phyloP scores from a whole-genome alignment of 1,140 invertebrate genomes.

The Copidosoma floridanum region DNA sequence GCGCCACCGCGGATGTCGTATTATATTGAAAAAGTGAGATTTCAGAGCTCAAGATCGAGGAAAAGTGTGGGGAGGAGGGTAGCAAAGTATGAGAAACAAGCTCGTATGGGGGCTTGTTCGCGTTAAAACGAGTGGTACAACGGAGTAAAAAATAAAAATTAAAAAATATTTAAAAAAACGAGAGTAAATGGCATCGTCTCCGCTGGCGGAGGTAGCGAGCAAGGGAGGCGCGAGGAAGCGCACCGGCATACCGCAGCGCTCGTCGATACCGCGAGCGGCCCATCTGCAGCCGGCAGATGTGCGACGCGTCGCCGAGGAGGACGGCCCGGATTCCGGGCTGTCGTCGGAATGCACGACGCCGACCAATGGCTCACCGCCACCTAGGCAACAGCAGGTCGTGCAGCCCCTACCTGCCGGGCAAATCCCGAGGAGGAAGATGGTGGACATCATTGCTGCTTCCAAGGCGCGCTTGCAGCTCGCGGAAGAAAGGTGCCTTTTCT shows the following conservation, averaged over 20 bases:
- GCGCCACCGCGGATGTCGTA: too few relatives aligned
- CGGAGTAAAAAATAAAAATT: too few relatives aligned
- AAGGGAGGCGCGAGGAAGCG: conserved; percentile 29
- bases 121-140: too few relatives aligned
- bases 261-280: not conserved
- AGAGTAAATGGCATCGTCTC: too few relatives aligned
- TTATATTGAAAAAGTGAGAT: too few relatives aligned
- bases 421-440: conserved; percentile 4
- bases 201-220: conserved; percentile 12
- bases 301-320: conserved; percentile 34
- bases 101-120: too few relatives aligned
- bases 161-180: too few relatives aligned
- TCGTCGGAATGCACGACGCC: conserved; percentile 53
- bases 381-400: conserved; percentile 21
- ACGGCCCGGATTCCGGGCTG: conserved; percentile 46
- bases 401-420: conserved; percentile 8
- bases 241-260: conserved; percentile 13
- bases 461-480: conserved; percentile 36
- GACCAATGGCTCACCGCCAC: conserved; percentile 47
- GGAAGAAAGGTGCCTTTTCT: too few relatives aligned
- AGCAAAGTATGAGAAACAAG: too few relatives aligned
- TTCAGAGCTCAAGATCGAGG: too few relatives aligned
- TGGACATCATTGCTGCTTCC: conserved; percentile 35
- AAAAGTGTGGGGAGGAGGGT: too few relatives aligned
- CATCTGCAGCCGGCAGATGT: not conserved